phyloP scores from a whole-genome alignment of 2,113 vertebrate species.

The Alligator sinensis region DNA sequence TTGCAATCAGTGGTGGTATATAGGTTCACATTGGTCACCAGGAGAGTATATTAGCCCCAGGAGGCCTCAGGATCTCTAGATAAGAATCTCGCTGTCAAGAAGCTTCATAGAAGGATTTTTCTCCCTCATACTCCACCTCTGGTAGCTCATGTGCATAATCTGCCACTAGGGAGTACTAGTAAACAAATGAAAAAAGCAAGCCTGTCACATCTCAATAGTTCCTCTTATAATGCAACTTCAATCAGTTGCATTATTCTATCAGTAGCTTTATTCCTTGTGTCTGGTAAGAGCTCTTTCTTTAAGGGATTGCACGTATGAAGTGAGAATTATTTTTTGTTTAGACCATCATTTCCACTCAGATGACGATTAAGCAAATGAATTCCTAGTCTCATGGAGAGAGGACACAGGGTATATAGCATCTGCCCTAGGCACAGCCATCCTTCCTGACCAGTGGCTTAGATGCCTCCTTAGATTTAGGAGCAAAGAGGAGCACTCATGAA shows the following conservation, averaged over 20 bases:
- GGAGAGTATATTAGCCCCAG: slow-evolving; percentile 10
- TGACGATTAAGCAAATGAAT: background rate
- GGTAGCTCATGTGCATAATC: background rate
- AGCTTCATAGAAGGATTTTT: background rate
- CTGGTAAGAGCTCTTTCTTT: background rate
- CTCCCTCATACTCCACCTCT: background rate
- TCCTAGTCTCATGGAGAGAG: background rate
- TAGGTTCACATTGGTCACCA: background rate
- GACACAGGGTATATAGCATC: accelerated
- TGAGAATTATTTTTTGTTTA: background rate
- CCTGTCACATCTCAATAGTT: background rate
- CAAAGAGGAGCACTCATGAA: background rate
- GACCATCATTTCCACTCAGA: background rate
- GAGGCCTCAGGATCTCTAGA: background rate
- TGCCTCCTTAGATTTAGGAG: background rate
- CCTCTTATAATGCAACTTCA: background rate
- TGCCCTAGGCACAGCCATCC: background rate
- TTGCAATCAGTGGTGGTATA: slow-evolving; percentile 39
- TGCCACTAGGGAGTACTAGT: background rate
- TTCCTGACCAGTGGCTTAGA: background rate
- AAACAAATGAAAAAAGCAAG: background rate
- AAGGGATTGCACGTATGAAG: no score
- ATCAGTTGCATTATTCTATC: background rate
- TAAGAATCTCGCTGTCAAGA: slow-evolving; percentile 11
- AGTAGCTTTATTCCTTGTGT: background rate